phyloP scores from a whole-genome alignment of 2,797 vertebrate species.

The Sparidentex hasta region DNA sequence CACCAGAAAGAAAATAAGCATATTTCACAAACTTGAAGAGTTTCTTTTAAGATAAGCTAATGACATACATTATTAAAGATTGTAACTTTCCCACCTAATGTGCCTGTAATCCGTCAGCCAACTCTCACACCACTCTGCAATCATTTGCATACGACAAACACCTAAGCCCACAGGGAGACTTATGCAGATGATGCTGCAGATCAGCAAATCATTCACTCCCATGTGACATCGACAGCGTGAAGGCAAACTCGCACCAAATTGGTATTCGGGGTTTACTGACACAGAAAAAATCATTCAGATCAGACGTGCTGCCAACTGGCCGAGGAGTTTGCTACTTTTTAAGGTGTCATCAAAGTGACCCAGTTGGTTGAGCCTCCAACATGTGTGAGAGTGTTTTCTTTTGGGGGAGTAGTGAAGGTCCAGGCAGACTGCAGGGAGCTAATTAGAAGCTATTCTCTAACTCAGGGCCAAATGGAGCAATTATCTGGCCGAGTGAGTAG shows the following conservation, averaged over 20 bases:
- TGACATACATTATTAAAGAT: neutral
- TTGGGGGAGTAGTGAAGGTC: constrained; percentile 75
- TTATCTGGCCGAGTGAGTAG: constrained; percentile 90
- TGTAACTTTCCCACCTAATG: constrained; percentile 7
- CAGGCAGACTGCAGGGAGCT: constrained; percentile 82
- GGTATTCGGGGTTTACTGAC: constrained; percentile 37
- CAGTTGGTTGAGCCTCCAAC: constrained; percentile 84
- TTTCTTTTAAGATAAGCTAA: constrained; percentile 15
- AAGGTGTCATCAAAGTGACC: constrained; percentile 79
- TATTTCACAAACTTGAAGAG: neutral
- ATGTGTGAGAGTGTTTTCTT: constrained; percentile 88
- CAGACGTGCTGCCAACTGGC: constrained; percentile 66
- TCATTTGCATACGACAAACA: constrained; percentile 43
- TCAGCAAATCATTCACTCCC: constrained; percentile 40
- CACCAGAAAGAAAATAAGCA: neutral
- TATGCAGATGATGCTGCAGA: constrained; percentile 1
- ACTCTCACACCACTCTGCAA: neutral
- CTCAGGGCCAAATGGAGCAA: constrained; percentile 90
- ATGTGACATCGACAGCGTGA: constrained; percentile 27
- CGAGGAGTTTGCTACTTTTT: constrained; percentile 64
- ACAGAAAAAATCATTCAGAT: constrained; percentile 64
- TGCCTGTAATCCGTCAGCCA: constrained; percentile 19
- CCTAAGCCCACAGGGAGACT: constrained; percentile 4
- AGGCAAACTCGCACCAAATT: constrained; percentile 50
- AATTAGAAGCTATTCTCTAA: constrained; percentile 90